Evolutionary conservation across 2,113 vertebrate genomes (phyloP), one percentile per base, ranked within the genome.

Genomic region (Nyctibius bracteatus): DNA sequence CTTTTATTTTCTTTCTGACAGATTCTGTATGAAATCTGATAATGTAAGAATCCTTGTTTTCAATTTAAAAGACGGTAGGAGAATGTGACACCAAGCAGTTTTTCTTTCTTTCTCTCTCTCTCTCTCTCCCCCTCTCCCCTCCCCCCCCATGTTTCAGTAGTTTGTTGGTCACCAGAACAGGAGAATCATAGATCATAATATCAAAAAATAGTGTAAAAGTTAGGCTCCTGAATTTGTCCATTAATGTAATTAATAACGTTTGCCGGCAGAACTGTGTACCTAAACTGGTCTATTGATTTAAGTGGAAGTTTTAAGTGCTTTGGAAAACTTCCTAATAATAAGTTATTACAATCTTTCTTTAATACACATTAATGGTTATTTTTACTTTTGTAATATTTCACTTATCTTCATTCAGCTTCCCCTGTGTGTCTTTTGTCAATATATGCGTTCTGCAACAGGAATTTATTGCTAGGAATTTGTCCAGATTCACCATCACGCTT

Each of bases 391-490:
- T 7, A 73, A 59, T 77, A 57, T 81, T 92, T 77, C 43, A 28
- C 61, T 92, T 87, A 33, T 49, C 30, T 94, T 90, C 43, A 37
- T 95, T 89, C 65, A 59, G 12, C 31, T 28, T 92, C 49, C 49
- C 43, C 12, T 17, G 57, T 62, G 62, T 67, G 31, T 88, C 83
- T 84, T 87, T 47, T 84, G 88, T 95, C 74, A 82, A 74, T 49
- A 30, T 8, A 51, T 51, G 16, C 41, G 65, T 78, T 92, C 82
- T 96, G 72, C 79, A 91, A 18, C 8, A 61, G 70, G 71, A 87
- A 93, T 93, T 62, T 92, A 75, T 86, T 10, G 2, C 54, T 92
- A 91, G 79, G 75, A 97, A 77, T 93, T 90, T 74, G n/a, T 94
- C 79, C 92, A 89, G 54, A 59, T 88, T 73, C 72, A 55, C 54